phyloP scores from a whole-genome alignment of 2,797 vertebrate genomes.

The Oreonectes daqikongensis region DNA sequence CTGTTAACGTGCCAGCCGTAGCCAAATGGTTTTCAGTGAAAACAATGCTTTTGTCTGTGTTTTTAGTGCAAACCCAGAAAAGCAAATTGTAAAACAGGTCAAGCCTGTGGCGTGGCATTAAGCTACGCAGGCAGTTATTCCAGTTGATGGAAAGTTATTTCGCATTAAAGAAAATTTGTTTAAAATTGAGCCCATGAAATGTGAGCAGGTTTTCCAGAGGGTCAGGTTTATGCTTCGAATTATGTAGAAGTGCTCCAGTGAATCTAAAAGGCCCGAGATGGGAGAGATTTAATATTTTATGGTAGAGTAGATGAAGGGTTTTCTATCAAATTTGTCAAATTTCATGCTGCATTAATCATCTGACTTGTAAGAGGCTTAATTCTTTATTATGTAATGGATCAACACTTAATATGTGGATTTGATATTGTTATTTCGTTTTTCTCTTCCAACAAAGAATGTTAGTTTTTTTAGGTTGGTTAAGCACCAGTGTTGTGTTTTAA shows the following conservation, averaged over 20 bases:
- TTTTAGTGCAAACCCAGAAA: slow-evolving; percentile 45
- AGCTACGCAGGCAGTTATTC: slow-evolving; percentile 17
- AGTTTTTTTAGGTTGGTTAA: background rate
- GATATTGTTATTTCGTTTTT: too few relatives aligned
- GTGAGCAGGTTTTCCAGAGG: background rate
- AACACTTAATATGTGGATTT: background rate
- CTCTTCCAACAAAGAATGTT: background rate
- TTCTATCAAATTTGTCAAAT: slow-evolving; percentile 1
- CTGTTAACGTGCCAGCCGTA: background rate
- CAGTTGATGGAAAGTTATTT: slow-evolving; percentile 28
- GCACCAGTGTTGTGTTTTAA: background rate
- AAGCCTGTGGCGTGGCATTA: slow-evolving; percentile 47
- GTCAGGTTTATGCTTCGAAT: background rate
- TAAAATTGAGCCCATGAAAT: slow-evolving; percentile 3
- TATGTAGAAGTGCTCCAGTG: background rate
- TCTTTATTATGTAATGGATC: background rate
- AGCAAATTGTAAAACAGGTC: slow-evolving; percentile 52
- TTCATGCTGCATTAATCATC: background rate
- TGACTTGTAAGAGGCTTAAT: background rate
- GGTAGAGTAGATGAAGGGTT: background rate
- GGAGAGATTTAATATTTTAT: background rate
- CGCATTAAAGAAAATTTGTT: slow-evolving; percentile 16
- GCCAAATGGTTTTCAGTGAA: slow-evolving; percentile 50
- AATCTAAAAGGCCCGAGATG: background rate
- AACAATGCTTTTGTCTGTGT: slow-evolving; percentile 44